phyloP scores from a whole-genome alignment of 2,797 vertebrate genomes.

The Hyperoplus lanceolatus region DNA sequence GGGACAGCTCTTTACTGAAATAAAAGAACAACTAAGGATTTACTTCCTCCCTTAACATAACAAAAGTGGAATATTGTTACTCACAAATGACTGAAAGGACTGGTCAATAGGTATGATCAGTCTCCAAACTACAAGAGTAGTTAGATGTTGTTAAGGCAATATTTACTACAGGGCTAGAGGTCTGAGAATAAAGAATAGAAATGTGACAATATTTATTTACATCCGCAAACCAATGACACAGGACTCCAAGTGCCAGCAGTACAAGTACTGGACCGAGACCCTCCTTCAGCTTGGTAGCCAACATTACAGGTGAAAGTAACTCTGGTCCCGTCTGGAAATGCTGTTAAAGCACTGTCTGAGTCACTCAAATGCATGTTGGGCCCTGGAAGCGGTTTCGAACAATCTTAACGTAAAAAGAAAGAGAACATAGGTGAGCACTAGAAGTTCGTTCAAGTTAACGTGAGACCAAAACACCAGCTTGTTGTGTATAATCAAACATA shows the following conservation, averaged over 20 bases:
- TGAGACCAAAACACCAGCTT: conserved; percentile 9
- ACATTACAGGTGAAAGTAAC: conserved; percentile 27
- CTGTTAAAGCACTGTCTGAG: fast-evolving
- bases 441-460: not conserved
- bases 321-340: not conserved
- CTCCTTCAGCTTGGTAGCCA: not conserved
- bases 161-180: not conserved
- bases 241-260: conserved; percentile 43
- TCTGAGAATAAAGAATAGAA: conserved; percentile 7
- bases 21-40: not conserved
- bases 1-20: conserved; percentile 59
- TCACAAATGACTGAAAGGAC: not conserved
- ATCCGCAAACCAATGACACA: conserved; percentile 37
- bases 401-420: conserved; percentile 22
- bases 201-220: conserved; percentile 58
- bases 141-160: not conserved
- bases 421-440: not conserved
- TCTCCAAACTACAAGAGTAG: not conserved
- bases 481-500: not conserved
- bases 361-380: conserved; percentile 15
- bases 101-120: not conserved
- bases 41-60: not conserved
- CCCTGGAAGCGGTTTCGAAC: conserved; percentile 10
- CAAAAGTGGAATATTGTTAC: not conserved
- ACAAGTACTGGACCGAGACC: conserved; percentile 14